phyloP scores from a whole-genome alignment of 2,888 invertebrate genomes.

The Dendrolimus pini region DNA sequence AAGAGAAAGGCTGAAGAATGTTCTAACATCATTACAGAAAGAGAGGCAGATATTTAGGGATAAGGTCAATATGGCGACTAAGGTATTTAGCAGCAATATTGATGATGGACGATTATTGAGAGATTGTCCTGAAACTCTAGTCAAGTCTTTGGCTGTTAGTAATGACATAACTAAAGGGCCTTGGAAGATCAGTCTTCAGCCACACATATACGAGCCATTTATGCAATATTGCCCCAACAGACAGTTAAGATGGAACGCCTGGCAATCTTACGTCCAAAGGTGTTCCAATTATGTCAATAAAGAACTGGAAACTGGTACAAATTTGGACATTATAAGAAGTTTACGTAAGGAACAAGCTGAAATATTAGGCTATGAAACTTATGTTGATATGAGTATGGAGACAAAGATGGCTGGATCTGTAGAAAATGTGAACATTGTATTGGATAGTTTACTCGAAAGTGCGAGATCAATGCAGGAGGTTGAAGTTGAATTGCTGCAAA shows the following conservation, averaged over 20 bases:
- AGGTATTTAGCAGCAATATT: conserved; percentile 81
- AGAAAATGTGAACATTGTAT: conserved; percentile 82
- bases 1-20: conserved; percentile 52
- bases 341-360: conserved; percentile 83
- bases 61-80: conserved; percentile 80
- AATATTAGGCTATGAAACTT: conserved; percentile 86
- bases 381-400: conserved; percentile 92
- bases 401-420: conserved; percentile 93
- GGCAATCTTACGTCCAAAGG: conserved; percentile 86
- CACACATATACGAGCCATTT: conserved; percentile 83
- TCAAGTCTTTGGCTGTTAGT: conserved; percentile 81
- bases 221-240: conserved; percentile 91
- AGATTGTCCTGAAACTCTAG: conserved; percentile 84
- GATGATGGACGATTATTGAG: conserved; percentile 79
- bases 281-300: conserved; percentile 81
- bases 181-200: conserved; percentile 88
- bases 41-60: conserved; percentile 80
- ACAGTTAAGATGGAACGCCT: conserved; percentile 86
- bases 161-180: conserved; percentile 83
- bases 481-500: conserved; percentile 83
- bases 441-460: conserved; percentile 80
- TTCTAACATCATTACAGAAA: conserved; percentile 72
- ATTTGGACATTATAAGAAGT: conserved; percentile 86
- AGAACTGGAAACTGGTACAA: conserved; percentile 81
- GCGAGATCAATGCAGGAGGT: conserved; percentile 85